Evolutionary conservation across 2,888 invertebrate genomes (phyloP).

Genomic region (Heteromurus nitidus): DNA sequence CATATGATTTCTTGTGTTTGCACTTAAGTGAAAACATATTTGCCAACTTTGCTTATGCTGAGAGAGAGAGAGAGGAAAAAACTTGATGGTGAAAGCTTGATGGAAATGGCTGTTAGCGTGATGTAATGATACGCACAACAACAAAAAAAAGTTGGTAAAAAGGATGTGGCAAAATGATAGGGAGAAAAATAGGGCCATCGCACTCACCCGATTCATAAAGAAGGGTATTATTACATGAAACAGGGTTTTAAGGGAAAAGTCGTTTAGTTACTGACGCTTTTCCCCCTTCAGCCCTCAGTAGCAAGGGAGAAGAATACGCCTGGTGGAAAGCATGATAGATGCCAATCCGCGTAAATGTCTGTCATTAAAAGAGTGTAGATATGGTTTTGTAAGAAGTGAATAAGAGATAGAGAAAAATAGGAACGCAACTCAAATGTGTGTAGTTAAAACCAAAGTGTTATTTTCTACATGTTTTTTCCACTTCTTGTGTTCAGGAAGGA

Average conservation of each 20-base stretch:
- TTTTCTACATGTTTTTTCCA: no score
- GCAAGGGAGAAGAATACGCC: no score
- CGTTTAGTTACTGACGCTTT: no score
- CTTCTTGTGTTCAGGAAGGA: background rate
- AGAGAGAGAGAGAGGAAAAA: no score
- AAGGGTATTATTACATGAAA: background rate
- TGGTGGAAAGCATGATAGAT: background rate
- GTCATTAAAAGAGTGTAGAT: background rate
- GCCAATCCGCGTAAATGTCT: slow-evolving; percentile 17
- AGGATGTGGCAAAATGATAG: no score
- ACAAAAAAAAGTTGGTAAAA: background rate
- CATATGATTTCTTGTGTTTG: slow-evolving; percentile 9
- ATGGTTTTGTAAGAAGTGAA: no score
- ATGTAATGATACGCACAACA: background rate
- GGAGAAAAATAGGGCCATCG: no score
- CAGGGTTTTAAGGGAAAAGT: no score
- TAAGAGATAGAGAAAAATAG: no score
- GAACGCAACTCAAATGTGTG: background rate
- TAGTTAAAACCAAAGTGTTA: no score
- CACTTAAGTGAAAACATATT: slow-evolving; percentile 7
- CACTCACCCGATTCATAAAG: background rate
- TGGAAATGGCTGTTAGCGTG: background rate
- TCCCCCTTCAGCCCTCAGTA: no score
- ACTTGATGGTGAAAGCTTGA: background rate
- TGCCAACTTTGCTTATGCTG: background rate